Percentiles rank a stretch among this genome's conserved stretches.
Conservation (phyloP, 2,888 invertebrate genomes). For the Cecidostiba fungosa region DNA sequence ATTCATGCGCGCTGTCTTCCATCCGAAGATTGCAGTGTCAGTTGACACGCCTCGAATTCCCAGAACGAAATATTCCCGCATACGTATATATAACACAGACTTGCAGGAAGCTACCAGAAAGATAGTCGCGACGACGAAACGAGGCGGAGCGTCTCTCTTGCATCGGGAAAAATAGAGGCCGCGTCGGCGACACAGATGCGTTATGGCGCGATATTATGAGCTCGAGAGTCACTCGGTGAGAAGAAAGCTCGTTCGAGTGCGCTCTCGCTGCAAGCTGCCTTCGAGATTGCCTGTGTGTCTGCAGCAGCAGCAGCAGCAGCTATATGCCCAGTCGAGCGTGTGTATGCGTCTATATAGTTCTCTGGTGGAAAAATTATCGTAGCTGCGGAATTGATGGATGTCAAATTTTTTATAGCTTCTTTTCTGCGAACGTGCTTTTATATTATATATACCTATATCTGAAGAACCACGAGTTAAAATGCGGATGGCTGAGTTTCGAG, state of each 20-base stretch:
- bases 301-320: too few relatives aligned
- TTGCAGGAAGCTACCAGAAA: conserved; percentile 7
- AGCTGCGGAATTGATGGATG: conserved; percentile 23
- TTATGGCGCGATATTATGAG: conserved; percentile 44
- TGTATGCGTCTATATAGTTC: neutral
- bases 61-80: neutral
- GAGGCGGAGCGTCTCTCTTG: neutral
- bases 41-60: neutral
- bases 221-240: conserved; percentile 28
- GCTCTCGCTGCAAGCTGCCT: conserved; percentile 8
- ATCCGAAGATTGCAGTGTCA: conserved; percentile 59
- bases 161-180: conserved; percentile 21
- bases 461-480: neutral
- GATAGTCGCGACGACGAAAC: neutral
- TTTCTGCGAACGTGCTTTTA: neutral
- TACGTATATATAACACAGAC: too few relatives aligned
- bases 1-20: too few relatives aligned
- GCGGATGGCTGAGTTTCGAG: neutral
- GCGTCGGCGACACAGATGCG: conserved; percentile 30
- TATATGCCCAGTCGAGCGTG: neutral
- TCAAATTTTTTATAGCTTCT: conserved; percentile 19
- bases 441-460: neutral
- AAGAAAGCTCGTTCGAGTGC: conserved; percentile 43
- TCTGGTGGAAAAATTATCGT: conserved; percentile 37
- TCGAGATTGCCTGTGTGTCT: conserved; percentile 22